phyloP scores from a whole-genome alignment of 2,113 vertebrate genomes.

The Grammomys dolichurus region DNA sequence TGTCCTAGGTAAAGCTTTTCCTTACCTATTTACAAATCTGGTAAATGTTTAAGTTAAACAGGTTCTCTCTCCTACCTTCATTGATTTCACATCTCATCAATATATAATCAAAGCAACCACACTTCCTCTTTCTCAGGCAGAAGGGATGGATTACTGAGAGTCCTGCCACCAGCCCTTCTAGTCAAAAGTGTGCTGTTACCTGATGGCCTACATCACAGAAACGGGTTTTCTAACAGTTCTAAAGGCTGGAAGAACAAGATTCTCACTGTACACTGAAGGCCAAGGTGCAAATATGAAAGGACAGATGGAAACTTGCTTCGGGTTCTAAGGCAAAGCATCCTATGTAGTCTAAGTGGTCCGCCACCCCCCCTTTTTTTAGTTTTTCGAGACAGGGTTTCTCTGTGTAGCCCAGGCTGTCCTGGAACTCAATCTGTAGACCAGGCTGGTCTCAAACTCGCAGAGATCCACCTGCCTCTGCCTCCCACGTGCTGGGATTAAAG shows the following conservation, averaged over 20 bases:
- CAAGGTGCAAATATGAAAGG: background rate
- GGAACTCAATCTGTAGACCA: too few species aligned
- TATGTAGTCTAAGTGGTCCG: too few species aligned
- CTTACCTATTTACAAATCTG: background rate
- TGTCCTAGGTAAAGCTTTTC: too few species aligned
- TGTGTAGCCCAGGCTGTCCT: too few species aligned
- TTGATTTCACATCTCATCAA: background rate
- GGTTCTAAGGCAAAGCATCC: background rate
- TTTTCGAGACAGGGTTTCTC: too few species aligned
- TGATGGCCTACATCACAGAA: background rate
- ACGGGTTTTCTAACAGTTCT: background rate
- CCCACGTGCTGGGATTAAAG: too few species aligned
- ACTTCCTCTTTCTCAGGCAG: background rate
- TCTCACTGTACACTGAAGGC: background rate
- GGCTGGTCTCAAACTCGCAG: too few species aligned
- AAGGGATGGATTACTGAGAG: background rate
- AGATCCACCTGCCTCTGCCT: too few species aligned
- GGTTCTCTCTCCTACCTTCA: background rate
- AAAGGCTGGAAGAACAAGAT: background rate
- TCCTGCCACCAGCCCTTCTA: background rate
- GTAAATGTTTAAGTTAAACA: background rate
- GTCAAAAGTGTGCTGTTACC: background rate
- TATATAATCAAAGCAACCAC: background rate
- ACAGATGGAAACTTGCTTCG: background rate
- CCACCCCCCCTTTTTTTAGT: too few species aligned